Conservation (phyloP, 2,113 vertebrate genomes). For the Bucco capensis region DNA sequence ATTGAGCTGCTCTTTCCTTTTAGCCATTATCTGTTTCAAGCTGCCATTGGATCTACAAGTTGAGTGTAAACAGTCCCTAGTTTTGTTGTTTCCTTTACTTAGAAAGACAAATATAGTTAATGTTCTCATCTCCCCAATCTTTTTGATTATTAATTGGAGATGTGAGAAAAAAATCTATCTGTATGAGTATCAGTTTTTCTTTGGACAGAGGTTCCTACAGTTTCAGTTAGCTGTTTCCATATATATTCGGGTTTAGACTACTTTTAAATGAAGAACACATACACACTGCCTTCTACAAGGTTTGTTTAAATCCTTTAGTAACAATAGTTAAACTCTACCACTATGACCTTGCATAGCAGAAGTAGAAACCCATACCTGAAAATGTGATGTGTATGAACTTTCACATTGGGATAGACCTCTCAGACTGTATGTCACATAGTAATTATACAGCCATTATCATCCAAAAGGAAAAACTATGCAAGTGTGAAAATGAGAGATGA, state of each 20-base stretch:
- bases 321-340: not conserved
- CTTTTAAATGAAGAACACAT: not conserved
- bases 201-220: not conserved
- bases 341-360: not conserved
- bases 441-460: conserved; percentile 10
- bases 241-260: not conserved
- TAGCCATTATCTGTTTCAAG: not conserved
- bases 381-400: not conserved
- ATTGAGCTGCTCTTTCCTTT: not conserved
- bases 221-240: not conserved
- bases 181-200: not conserved
- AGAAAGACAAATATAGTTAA: not conserved
- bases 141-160: not conserved
- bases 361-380: not conserved
- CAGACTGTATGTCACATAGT: not conserved
- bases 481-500: conserved; percentile 34
- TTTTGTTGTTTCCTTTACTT: not conserved
- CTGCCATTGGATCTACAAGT: not conserved
- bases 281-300: not conserved
- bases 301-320: not conserved
- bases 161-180: not conserved
- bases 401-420: not conserved
- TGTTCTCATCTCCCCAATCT: not conserved
- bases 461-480: conserved; percentile 21
- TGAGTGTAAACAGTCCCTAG: not conserved